These are phyloP conservation scores for Penaeus monodon DNA, from an alignment of 2,888 invertebrate species.

Conservation along the genomic window DNA sequence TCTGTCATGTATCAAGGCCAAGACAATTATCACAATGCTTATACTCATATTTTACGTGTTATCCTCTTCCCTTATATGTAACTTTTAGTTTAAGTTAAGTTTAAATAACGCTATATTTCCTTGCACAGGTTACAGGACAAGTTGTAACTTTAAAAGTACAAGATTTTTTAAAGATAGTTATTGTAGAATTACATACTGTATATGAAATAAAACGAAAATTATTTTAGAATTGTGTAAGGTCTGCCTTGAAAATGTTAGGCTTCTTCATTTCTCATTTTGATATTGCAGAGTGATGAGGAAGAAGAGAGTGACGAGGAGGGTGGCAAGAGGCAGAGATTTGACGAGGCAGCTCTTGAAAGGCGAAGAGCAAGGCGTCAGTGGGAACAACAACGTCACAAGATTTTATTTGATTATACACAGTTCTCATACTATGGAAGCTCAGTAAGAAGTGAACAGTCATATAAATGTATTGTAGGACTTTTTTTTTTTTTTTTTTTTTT, in stretches of 20 bases:
- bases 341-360: constrained; percentile 75
- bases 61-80: too few species aligned
- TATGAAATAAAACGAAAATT: not conserved
- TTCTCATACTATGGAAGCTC: constrained; percentile 79
- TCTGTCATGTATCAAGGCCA: too few species aligned
- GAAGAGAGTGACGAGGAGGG: constrained; percentile 71
- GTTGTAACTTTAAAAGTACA: too few species aligned
- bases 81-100: not conserved
- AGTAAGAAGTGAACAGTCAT: not conserved
- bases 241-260: not conserved
- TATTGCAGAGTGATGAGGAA: constrained; percentile 67
- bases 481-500: too few species aligned
- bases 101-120: too few species aligned
- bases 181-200: not conserved
- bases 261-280: not conserved
- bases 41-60: too few species aligned
- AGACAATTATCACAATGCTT: too few species aligned
- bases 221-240: constrained; percentile 8
- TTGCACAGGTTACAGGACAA: too few species aligned
- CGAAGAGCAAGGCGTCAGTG: constrained; percentile 81
- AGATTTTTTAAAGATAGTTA: too few species aligned
- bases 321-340: constrained; percentile 75
- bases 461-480: too few species aligned
- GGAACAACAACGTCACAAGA: constrained; percentile 84
- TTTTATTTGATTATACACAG: constrained; percentile 92